phyloP scores from a whole-genome alignment of 2,113 vertebrate genomes.

The Rhadina sibilatrix region DNA sequence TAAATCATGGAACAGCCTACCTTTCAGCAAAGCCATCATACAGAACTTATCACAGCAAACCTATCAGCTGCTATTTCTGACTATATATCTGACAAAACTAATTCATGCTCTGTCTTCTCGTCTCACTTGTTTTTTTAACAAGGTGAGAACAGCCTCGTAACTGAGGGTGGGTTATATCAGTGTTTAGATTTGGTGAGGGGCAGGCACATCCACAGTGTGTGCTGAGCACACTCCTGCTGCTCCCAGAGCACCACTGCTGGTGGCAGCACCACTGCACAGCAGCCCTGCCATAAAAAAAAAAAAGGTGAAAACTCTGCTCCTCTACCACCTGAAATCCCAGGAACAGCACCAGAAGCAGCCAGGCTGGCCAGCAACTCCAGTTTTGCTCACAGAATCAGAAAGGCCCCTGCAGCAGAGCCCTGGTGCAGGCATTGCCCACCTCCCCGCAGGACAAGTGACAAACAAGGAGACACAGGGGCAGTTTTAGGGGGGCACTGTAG shows the following conservation, averaged over 20 bases:
- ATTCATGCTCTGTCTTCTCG: background rate
- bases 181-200: background rate
- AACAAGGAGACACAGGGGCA: fast-evolving
- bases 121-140: background rate
- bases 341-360: fast-evolving
- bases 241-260: background rate
- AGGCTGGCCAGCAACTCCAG: background rate
- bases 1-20: constrained; percentile 36
- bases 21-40: constrained; percentile 37
- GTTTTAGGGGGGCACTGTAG: background rate
- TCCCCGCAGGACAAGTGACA: background rate
- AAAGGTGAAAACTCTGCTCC: background rate
- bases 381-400: background rate
- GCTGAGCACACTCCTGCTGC: fast-evolving
- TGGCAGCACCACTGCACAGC: background rate
- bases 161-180: background rate
- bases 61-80: constrained; percentile 2
- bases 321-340: background rate
- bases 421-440: background rate
- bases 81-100: background rate
- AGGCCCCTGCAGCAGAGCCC: background rate
- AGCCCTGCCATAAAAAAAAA: fast-evolving
- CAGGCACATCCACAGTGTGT: fast-evolving
- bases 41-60: background rate
- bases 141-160: background rate